These are phyloP conservation scores for Lordiphosa collinella DNA, from an alignment of 1,140 invertebrate genomes.

Conservation along the genomic window DNA sequence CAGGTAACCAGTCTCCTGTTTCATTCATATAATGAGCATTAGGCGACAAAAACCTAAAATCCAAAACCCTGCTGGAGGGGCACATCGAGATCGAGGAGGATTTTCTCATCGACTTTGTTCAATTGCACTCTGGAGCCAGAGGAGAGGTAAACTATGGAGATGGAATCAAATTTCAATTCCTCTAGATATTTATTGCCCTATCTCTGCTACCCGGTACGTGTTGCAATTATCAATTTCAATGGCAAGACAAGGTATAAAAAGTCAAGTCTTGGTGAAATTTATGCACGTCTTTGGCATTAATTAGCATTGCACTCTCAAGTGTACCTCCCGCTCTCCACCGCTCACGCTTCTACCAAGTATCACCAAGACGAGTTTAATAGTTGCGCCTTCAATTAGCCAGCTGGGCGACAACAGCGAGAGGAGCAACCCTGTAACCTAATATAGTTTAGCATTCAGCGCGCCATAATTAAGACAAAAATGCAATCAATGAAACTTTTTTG, in stretches of 20 bases:
- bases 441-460: constrained; percentile 29
- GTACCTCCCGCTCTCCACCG: background rate
- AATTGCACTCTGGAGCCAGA: constrained; percentile 66
- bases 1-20: constrained; percentile 22
- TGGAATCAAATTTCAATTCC: constrained; percentile 23
- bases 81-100: constrained; percentile 39
- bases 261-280: constrained; percentile 67
- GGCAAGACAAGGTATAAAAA: constrained; percentile 57
- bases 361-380: constrained; percentile 14
- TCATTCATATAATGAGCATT: constrained; percentile 18
- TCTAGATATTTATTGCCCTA: constrained; percentile 28
- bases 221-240: constrained; percentile 71
- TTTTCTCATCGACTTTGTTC: constrained; percentile 70
- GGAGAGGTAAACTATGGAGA: constrained; percentile 43
- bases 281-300: constrained; percentile 71
- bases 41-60: constrained; percentile 16
- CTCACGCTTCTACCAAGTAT: background rate
- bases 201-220: constrained; percentile 38
- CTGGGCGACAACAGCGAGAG: constrained; percentile 2
- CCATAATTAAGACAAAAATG: constrained; percentile 71
- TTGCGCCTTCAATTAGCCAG: constrained; percentile 42
- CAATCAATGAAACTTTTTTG: constrained; percentile 38
- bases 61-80: constrained; percentile 2
- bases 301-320: constrained; percentile 60
- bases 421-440: constrained; percentile 52